A percentile compares a stretch with the other conserved stretches of the same genome.
Evolutionary conservation across 2,888 invertebrate genomes (phyloP).

Genomic region (Netelia fuscicornis): DNA sequence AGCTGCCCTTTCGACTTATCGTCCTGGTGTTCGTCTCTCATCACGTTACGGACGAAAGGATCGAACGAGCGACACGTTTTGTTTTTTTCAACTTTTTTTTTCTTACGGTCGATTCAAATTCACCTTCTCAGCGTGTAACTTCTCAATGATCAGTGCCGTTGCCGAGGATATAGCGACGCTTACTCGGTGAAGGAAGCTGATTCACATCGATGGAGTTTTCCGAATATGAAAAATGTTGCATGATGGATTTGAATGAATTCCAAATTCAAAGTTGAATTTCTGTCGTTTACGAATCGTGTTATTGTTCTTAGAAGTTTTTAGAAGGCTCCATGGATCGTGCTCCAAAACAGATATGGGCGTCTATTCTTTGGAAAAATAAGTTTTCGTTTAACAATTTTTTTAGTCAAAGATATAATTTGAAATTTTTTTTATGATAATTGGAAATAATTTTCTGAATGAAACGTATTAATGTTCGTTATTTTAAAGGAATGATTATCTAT

Average conservation of each 20-base stretch:
- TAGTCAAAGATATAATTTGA: too few relatives aligned
- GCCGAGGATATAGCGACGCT: constrained; percentile 23
- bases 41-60: constrained; percentile 47
- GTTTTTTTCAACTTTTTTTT: constrained; percentile 38
- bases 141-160: constrained; percentile 30
- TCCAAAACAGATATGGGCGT: neutral
- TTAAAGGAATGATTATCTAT: neutral
- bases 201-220: constrained; percentile 40
- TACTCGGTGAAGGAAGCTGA: constrained; percentile 39
- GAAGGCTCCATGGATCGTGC: constrained; percentile 41
- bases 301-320: neutral
- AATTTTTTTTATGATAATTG: too few relatives aligned
- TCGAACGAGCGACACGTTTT: constrained; percentile 15
- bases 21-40: constrained; percentile 22
- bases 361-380: neutral
- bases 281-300: neutral
- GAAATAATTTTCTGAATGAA: neutral
- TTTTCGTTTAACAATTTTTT: too few relatives aligned
- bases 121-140: constrained; percentile 21
- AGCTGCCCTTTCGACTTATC: neutral
- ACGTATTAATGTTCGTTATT: neutral
- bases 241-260: too few relatives aligned
- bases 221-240: neutral
- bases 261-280: neutral
- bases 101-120: constrained; percentile 10